Conservation (phyloP, 1,140 invertebrate species). For the Achroia grisella region DNA sequence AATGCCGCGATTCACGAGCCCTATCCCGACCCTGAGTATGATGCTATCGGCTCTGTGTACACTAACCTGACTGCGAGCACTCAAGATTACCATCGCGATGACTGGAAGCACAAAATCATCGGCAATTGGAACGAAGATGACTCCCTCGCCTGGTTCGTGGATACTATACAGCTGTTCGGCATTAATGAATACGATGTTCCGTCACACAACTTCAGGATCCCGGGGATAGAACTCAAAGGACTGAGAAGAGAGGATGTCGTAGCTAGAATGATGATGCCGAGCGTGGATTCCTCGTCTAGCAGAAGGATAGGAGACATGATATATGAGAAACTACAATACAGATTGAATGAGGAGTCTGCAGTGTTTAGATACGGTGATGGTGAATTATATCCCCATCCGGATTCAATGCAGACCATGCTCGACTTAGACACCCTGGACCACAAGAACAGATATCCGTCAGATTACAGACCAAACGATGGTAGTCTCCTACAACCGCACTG, state of each 20-base stretch:
- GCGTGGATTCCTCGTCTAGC: constrained; percentile 31
- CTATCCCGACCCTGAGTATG: constrained; percentile 41
- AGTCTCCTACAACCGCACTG: constrained; percentile 26
- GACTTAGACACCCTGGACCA: constrained; percentile 49
- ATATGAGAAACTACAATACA: constrained; percentile 60
- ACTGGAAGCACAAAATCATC: constrained; percentile 72
- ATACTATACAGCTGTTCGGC: constrained; percentile 55
- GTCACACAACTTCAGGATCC: constrained; percentile 66
- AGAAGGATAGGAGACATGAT: constrained; percentile 60
- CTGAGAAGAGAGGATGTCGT: constrained; percentile 69
- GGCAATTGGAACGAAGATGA: constrained; percentile 73
- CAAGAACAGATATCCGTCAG: constrained; percentile 37
- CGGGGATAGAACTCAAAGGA: constrained; percentile 62
- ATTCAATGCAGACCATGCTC: constrained; percentile 38
- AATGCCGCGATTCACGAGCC: constrained; percentile 32
- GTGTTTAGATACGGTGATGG: constrained; percentile 49
- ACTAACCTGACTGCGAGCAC: constrained; percentile 39
- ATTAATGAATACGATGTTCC: constrained; percentile 60
- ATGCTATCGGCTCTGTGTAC: constrained; percentile 44
- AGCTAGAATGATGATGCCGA: constrained; percentile 52
- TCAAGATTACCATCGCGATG: constrained; percentile 48
- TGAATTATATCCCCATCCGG: constrained; percentile 38
- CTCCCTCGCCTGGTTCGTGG: constrained; percentile 74
- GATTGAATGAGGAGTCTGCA: constrained; percentile 44
- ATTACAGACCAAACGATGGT: constrained; percentile 43